Percentiles rank a stretch among this genome's conserved stretches.
phyloP scores from a whole-genome alignment of 2,888 invertebrate genomes.

The Epirrita christyi region DNA sequence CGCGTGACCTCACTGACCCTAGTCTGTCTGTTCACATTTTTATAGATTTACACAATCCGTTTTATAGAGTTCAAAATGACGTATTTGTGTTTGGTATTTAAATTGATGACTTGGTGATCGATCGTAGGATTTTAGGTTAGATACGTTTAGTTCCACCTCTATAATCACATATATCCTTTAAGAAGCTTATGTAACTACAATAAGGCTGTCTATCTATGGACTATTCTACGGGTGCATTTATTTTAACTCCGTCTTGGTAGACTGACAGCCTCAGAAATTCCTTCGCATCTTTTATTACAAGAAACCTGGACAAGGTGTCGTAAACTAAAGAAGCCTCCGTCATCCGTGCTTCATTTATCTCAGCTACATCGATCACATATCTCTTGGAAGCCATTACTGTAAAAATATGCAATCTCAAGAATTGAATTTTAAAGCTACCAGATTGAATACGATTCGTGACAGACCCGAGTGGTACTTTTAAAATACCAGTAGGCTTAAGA shows the following conservation, averaged over 20 bases:
- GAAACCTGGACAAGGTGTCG: constrained; percentile 30
- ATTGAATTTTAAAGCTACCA: constrained; percentile 39
- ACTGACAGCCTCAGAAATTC: constrained; percentile 19
- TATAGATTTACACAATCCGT: constrained; percentile 41
- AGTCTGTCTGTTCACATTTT: constrained; percentile 41
- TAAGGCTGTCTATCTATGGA: no score
- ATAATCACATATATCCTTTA: no score
- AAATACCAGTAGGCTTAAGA: constrained; percentile 33
- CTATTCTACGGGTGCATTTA: no score
- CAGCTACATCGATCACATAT: constrained; percentile 37
- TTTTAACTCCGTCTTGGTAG: no score
- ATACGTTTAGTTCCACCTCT: no score
- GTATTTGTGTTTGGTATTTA: constrained; percentile 33
- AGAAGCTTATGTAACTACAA: no score
- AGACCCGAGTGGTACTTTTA: constrained; percentile 29
- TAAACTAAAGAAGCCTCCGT: constrained; percentile 30
- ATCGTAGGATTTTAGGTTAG: neutral
- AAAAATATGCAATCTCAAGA: constrained; percentile 38
- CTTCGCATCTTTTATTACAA: constrained; percentile 23
- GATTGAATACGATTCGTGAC: constrained; percentile 33
- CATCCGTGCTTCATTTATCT: constrained; percentile 34
- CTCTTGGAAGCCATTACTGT: constrained; percentile 31
- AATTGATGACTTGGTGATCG: constrained; percentile 23
- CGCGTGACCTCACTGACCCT: constrained; percentile 38
- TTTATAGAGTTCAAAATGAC: constrained; percentile 35